Evolutionary conservation across 2,888 invertebrate species (phyloP).

Genomic region (Craniophora ligustri): DNA sequence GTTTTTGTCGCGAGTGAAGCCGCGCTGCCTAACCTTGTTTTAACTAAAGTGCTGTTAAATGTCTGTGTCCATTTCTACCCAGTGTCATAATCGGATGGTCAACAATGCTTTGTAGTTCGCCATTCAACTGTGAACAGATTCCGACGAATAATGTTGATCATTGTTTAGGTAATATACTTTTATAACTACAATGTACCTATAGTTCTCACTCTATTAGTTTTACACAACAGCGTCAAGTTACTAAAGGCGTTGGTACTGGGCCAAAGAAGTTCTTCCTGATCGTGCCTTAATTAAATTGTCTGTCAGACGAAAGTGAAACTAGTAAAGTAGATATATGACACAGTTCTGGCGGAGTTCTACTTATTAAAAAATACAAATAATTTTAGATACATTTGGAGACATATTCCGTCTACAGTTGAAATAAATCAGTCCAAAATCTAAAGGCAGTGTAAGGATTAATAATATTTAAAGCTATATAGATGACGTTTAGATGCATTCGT

Average conservation of each 20-base stretch:
- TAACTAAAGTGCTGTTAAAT: constrained; percentile 25
- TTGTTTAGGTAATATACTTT: neutral
- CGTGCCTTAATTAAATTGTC: constrained; percentile 14
- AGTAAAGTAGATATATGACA: constrained; percentile 3
- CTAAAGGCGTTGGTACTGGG: constrained; percentile 13
- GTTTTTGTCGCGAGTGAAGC: constrained; percentile 22
- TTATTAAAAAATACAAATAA: too few relatives aligned
- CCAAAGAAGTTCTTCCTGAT: constrained; percentile 27
- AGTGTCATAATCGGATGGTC: constrained; percentile 42
- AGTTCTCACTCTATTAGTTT: neutral
- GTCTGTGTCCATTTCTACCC: constrained; percentile 28
- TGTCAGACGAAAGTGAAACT: neutral
- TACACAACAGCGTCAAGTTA: constrained; percentile 2
- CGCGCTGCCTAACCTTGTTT: constrained; percentile 30
- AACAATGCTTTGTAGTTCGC: constrained; percentile 34
- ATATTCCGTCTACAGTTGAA: neutral
- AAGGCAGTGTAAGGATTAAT: too few relatives aligned
- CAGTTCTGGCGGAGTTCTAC: constrained; percentile 17
- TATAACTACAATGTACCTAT: neutral
- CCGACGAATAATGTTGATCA: constrained; percentile 14
- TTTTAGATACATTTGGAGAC: neutral
- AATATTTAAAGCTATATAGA: too few relatives aligned
- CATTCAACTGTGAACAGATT: constrained; percentile 41
- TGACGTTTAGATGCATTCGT: too few relatives aligned
- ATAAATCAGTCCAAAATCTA: too few relatives aligned